Conservation (phyloP, 2,888 invertebrate species). For the Brachyopa scutellaris region DNA sequence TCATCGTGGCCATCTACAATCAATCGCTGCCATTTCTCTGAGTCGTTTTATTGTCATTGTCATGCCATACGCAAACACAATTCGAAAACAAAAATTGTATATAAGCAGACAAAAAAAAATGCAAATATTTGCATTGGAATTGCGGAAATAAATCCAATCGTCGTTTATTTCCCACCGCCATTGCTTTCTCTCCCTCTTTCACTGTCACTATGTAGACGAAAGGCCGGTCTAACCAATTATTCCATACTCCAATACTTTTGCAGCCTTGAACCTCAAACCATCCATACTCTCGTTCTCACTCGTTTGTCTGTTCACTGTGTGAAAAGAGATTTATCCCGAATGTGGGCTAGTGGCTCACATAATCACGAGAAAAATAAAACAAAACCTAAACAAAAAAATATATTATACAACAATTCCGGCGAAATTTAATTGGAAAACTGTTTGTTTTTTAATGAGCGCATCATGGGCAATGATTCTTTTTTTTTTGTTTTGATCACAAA, state of each 20-base stretch:
- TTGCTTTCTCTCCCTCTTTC: background rate
- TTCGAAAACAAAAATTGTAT: background rate
- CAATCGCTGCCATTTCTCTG: background rate
- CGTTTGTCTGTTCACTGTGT: background rate
- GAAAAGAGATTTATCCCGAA: background rate
- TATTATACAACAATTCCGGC: slow-evolving; percentile 4
- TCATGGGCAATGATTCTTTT: background rate
- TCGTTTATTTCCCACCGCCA: background rate
- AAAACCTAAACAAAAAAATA: too few relatives aligned
- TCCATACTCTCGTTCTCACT: background rate
- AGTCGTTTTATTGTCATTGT: background rate
- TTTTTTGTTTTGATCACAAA: background rate
- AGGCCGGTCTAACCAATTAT: slow-evolving; percentile 10
- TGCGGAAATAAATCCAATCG: slow-evolving; percentile 7
- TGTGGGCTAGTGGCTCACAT: slow-evolving; percentile 20
- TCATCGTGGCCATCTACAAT: background rate
- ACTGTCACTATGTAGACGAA: too few relatives aligned
- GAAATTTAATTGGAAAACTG: slow-evolving; percentile 5
- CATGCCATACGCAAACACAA: background rate
- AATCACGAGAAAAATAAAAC: too few relatives aligned
- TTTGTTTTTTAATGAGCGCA: slow-evolving; percentile 14
- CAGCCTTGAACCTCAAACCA: background rate
- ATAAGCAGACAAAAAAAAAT: background rate
- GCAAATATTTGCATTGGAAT: slow-evolving; percentile 8
- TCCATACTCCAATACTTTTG: background rate